Percentiles rank a stretch among this genome's conserved stretches.
Evolutionary conservation across 2,888 invertebrate species (phyloP).

Genomic region (Andrena chrysosceles): DNA sequence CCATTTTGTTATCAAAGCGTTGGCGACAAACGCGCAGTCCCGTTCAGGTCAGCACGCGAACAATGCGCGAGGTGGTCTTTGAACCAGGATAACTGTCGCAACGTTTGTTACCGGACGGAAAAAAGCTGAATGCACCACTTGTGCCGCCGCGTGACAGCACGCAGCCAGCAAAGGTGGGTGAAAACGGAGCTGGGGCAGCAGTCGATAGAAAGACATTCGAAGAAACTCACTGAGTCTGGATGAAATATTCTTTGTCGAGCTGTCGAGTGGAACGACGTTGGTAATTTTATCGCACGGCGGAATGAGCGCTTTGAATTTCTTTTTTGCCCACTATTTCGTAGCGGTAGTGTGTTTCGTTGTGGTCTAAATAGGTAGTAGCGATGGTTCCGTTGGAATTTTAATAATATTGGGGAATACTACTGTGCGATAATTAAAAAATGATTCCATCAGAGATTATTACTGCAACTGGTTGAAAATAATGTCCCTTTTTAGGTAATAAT

Average conservation of each 20-base stretch:
- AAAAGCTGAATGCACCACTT: slow-evolving; percentile 25
- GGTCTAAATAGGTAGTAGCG: not conserved
- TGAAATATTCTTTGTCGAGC: slow-evolving; percentile 13
- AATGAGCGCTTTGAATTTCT: not conserved
- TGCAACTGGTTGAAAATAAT: not conserved
- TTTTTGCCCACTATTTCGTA: not conserved
- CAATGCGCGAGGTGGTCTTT: slow-evolving; percentile 77
- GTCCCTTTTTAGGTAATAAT: not conserved
- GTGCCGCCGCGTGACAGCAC: slow-evolving; percentile 28
- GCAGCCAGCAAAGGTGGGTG: slow-evolving; percentile 18
- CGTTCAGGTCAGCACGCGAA: slow-evolving; percentile 63
- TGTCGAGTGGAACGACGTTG: not conserved
- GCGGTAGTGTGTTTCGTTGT: not conserved
- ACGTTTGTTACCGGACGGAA: slow-evolving; percentile 39
- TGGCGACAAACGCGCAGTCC: slow-evolving; percentile 68
- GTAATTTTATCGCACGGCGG: not conserved
- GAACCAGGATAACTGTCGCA: slow-evolving; percentile 78
- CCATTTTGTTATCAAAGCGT: slow-evolving; percentile 57
- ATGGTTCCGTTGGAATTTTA: not conserved
- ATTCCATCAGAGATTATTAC: not conserved
- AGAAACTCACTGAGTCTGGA: slow-evolving; percentile 19
- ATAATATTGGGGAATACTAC: not conserved
- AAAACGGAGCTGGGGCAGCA: slow-evolving; percentile 10
- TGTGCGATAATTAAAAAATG: not conserved
- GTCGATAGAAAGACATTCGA: slow-evolving; percentile 13